phyloP scores from a whole-genome alignment of 92 coral and sea anemone species.

The Palythoa grandiflora region DNA sequence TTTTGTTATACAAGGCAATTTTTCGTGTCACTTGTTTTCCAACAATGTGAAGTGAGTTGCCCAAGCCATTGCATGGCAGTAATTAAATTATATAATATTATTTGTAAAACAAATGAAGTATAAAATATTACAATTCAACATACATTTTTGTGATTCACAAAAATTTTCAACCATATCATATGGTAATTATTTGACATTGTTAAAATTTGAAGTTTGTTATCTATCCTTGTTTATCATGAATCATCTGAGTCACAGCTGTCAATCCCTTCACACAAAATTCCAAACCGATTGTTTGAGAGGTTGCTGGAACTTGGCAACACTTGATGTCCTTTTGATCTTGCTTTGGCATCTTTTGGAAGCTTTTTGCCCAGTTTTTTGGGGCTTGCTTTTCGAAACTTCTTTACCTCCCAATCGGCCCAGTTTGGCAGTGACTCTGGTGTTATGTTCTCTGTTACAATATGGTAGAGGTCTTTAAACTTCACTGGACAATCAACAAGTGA shows the following conservation, averaged over 20 bases:
- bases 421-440: neutral
- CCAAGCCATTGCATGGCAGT: no score
- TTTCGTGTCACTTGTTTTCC: no score
- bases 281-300: slow-evolving; percentile 14
- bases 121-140: no score
- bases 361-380: neutral
- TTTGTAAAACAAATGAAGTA: no score
- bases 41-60: no score
- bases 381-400: neutral
- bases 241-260: slow-evolving; percentile 7
- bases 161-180: no score
- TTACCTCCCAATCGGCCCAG: neutral
- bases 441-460: neutral
- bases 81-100: no score
- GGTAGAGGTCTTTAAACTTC: neutral
- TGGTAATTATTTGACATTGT: no score
- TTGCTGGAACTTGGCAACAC: neutral
- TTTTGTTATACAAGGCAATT: neutral
- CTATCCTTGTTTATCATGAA: no score
- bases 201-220: no score
- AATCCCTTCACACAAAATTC: neutral
- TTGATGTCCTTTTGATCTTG: neutral
- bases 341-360: neutral
- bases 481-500: slow-evolving; percentile 20
- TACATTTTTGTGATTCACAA: no score